Evolutionary conservation across 1,140 invertebrate genomes (phyloP).

Genomic region (Acromyrmex echinatior): DNA sequence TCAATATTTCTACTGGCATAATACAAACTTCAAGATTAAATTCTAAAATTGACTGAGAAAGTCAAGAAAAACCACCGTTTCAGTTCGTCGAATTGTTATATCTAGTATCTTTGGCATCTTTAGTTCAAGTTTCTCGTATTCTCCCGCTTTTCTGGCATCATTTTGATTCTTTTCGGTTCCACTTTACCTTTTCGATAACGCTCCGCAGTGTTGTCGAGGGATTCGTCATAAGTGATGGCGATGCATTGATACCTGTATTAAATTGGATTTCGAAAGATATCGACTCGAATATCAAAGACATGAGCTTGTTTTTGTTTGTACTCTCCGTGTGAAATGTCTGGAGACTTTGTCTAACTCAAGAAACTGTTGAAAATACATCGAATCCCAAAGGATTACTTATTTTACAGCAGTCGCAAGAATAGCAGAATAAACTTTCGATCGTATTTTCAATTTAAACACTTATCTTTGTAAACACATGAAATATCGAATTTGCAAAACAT

Average conservation of each 20-base stretch:
- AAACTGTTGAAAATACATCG: conserved; percentile 21
- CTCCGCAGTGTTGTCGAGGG: not conserved
- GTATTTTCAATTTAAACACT: conserved; percentile 8
- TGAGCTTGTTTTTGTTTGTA: conserved; percentile 10
- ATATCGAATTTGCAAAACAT: not conserved
- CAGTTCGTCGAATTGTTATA: not conserved
- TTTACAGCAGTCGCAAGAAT: not conserved
- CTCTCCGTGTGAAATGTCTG: not conserved
- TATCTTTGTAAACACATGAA: not conserved
- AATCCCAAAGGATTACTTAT: conserved; percentile 23
- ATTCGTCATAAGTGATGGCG: conserved; percentile 21
- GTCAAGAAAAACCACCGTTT: not conserved
- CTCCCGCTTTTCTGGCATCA: not conserved
- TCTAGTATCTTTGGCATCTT: not conserved
- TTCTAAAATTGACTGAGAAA: not conserved
- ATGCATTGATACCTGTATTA: conserved; percentile 41
- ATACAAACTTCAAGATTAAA: conserved; percentile 20
- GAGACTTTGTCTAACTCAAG: conserved; percentile 16
- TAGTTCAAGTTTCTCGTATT: not conserved
- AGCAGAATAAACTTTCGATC: not conserved
- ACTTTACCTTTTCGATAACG: conserved; percentile 35
- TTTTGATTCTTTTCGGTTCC: conserved; percentile 45
- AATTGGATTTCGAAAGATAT: conserved; percentile 57
- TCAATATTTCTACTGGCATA: not conserved
- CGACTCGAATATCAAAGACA: conserved; percentile 40